Evolutionary conservation across 1,140 invertebrate species (phyloP).

Genomic region (Euborellia annulipes): DNA sequence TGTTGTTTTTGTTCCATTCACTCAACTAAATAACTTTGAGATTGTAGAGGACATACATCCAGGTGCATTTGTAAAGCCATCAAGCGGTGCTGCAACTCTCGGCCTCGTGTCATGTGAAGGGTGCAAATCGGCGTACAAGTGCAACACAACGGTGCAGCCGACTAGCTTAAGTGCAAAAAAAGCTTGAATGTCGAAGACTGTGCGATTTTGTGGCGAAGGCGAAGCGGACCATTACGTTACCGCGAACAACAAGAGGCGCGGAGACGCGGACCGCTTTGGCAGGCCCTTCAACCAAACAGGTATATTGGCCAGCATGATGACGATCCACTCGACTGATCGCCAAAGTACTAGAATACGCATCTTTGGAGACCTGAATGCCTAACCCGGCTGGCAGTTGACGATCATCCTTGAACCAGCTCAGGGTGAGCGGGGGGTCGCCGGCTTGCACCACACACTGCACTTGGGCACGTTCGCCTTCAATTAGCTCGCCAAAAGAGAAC

Average conservation of each 20-base stretch:
- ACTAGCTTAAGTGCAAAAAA: too few species aligned
- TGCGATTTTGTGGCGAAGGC: background rate
- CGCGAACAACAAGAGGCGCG: constrained; percentile 29
- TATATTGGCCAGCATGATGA: constrained; percentile 29
- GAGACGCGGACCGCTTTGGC: constrained; percentile 27
- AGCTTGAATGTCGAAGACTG: constrained; percentile 1
- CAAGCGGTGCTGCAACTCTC: constrained; percentile 7
- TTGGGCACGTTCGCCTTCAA: constrained; percentile 34
- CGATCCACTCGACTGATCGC: constrained; percentile 20
- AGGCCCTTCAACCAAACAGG: constrained; percentile 26
- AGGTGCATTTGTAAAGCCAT: constrained; percentile 7
- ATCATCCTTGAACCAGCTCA: constrained; percentile 33
- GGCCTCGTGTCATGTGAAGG: too few species aligned
- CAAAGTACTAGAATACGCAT: constrained; percentile 21
- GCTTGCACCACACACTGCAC: constrained; percentile 35
- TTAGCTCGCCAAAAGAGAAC: constrained; percentile 22
- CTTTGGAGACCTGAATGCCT: constrained; percentile 17
- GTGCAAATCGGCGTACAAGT: too few species aligned
- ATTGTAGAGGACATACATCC: background rate
- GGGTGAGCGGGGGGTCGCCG: constrained; percentile 25
- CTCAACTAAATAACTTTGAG: background rate
- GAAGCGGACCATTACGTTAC: constrained; percentile 22
- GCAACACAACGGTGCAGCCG: too few species aligned
- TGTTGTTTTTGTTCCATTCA: too few species aligned
- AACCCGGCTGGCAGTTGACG: constrained; percentile 11